Conservation (phyloP, 1,140 invertebrate genomes). For the Scylla paramamosain region DNA sequence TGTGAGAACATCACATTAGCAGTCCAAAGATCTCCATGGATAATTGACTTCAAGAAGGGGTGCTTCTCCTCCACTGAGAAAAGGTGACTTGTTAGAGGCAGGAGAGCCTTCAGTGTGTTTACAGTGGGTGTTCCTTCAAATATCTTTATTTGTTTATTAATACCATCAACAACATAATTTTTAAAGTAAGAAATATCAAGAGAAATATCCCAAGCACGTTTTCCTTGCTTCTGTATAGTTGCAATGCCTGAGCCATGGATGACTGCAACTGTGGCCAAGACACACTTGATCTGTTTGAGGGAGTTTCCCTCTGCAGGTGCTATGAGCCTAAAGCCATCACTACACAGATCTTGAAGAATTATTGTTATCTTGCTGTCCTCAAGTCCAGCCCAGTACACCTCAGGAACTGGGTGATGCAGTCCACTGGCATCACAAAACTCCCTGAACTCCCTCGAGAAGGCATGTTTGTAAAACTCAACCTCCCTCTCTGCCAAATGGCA, state of each 20-base stretch:
- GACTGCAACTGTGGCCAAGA: slow-evolving; percentile 37
- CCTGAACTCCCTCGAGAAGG: slow-evolving; percentile 43
- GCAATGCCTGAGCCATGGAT: slow-evolving; percentile 58
- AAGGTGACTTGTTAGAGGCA: not conserved
- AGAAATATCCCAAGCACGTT: slow-evolving; percentile 14
- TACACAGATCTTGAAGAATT: slow-evolving; percentile 41
- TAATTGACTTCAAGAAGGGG: slow-evolving; percentile 42
- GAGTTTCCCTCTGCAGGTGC: slow-evolving; percentile 42
- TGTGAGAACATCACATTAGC: slow-evolving; percentile 63
- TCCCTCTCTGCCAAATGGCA: slow-evolving; percentile 44
- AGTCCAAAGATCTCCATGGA: slow-evolving; percentile 61
- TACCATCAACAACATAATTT: not conserved
- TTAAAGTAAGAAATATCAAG: not conserved
- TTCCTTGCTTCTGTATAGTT: slow-evolving; percentile 29
- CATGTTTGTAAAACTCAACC: slow-evolving; percentile 62
- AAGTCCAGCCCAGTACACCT: slow-evolving; percentile 51
- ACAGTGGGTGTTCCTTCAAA: slow-evolving; percentile 24
- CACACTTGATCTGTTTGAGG: slow-evolving; percentile 50
- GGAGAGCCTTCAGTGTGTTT: slow-evolving; percentile 22
- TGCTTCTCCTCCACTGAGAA: not conserved
- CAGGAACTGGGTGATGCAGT: slow-evolving; percentile 54
- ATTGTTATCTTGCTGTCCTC: slow-evolving; percentile 37
- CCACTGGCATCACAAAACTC: slow-evolving; percentile 35
- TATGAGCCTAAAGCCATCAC: slow-evolving; percentile 32
- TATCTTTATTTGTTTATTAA: slow-evolving; percentile 46